Base-by-base conservation (phyloP, 2,888 invertebrate species). In the Brassicogethes aeneus region DNA sequence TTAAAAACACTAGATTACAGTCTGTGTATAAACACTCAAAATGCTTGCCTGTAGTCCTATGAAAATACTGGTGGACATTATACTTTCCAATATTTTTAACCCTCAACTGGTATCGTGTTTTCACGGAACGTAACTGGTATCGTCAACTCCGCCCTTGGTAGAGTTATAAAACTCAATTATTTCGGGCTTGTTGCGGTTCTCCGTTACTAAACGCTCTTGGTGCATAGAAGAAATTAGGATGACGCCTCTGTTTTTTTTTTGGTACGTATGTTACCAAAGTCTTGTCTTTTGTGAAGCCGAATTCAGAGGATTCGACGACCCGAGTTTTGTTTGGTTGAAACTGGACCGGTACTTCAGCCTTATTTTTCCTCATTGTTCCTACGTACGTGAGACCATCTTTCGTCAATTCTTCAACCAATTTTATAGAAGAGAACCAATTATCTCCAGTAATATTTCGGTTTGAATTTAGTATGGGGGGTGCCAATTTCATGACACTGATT, bases 361-460 rank as follows among this genome's bases (percentile, higher is more conserved):
- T 59, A 40, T 59, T 57, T 48, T 55, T 59, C 39, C 46, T 49
- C 40, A 59, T 37, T 3, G 55, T 54, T 1, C 57, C 56, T 10
- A 55, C 46, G 43, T 50, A 53, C 3, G 53, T 53, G 16, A 52
- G 48, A 17, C 43, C 45, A 14, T 41, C 38, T 37, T 39, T 39
- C 13, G 39, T 41, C 32, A 54, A 40, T 31, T 43, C 41, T 31
- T 42, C 31, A 16, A 47, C 41, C 14, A 55, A 43, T 16, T 47
- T 45, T 29, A 53, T 37, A 23, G 48, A 51, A 5, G 50, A 44
- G 42, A 49, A 55, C 50, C 51, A 53, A 40, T 47, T 53, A 17
- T 50, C 52, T 14, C 48, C 47, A 15, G 51, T 56, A 10, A 56
- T 40, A 43, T 55, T 55, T 34, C 52, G 31, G 37, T 55, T 55